Evolutionary conservation across 2,113 vertebrate species (phyloP).

Genomic region (Mastomys coucha): DNA sequence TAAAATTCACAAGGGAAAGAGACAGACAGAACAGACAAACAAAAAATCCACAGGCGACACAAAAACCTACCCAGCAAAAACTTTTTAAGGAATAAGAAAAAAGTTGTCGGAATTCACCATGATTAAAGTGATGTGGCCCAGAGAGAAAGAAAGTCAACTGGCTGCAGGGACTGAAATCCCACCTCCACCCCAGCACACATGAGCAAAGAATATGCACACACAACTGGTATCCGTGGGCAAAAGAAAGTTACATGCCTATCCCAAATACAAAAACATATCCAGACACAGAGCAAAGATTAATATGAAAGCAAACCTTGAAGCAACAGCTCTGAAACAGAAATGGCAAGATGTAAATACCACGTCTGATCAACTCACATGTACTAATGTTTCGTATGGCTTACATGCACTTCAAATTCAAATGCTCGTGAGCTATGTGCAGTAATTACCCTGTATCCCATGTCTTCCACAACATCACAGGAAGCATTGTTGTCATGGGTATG

Average conservation of each 20-base stretch:
- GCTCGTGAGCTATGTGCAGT: not conserved
- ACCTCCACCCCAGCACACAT: not conserved
- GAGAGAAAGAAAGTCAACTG: not conserved
- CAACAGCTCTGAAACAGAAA: slow-evolving; percentile 31
- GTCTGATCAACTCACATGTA: not conserved
- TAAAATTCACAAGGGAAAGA: not conserved
- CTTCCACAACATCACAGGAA: slow-evolving; percentile 93
- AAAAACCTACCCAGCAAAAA: not conserved
- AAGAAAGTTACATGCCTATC: not conserved
- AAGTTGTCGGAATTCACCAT: not conserved
- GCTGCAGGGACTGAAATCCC: not conserved
- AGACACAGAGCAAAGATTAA: slow-evolving; percentile 21
- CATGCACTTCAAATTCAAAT: not conserved
- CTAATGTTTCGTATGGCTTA: not conserved
- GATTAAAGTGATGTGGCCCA: not conserved
- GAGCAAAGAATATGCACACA: not conserved
- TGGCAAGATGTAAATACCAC: slow-evolving; percentile 25
- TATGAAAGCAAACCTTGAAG: slow-evolving; percentile 34
- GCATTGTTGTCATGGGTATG: slow-evolving; percentile 91
- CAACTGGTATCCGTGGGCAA: not conserved
- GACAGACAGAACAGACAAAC: not conserved
- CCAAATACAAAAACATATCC: slow-evolving; percentile 27
- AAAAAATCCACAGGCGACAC: not conserved
- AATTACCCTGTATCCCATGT: slow-evolving; percentile 94
- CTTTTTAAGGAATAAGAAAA: not conserved